A percentile compares a stretch with the other conserved stretches of the same genome.
Evolutionary conservation across 2,888 invertebrate species (phyloP).

Genomic region (Lithophane leautieri): DNA sequence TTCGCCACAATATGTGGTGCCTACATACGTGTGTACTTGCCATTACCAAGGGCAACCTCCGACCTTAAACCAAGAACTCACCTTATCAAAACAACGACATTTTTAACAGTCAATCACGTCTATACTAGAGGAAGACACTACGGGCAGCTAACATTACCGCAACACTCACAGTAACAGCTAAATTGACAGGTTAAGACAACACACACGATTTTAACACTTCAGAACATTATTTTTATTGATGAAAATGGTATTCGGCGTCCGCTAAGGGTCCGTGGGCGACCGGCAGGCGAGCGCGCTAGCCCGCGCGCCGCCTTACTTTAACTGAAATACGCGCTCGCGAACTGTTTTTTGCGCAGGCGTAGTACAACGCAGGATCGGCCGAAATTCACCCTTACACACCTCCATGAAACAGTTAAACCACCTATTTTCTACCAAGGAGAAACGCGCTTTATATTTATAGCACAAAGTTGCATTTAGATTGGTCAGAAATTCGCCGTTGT

Average conservation of each 20-base stretch:
- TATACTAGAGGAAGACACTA: slow-evolving; percentile 86
- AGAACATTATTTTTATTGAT: slow-evolving; percentile 84
- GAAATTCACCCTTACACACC: slow-evolving; percentile 80
- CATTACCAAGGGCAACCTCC: slow-evolving; percentile 82
- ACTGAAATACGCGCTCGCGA: slow-evolving; percentile 81
- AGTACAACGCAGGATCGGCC: slow-evolving; percentile 85
- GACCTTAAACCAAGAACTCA: slow-evolving; percentile 84
- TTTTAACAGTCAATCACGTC: slow-evolving; percentile 69
- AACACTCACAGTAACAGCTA: slow-evolving; percentile 71
- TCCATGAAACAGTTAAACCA: slow-evolving; percentile 69
- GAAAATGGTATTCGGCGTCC: slow-evolving; percentile 81
- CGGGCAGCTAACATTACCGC: slow-evolving; percentile 73
- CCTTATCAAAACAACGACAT: slow-evolving; percentile 85
- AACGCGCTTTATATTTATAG: slow-evolving; percentile 49
- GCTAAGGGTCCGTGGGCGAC: slow-evolving; percentile 79
- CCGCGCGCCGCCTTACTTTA: slow-evolving; percentile 89
- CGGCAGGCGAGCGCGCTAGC: slow-evolving; percentile 90
- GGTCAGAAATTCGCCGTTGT: slow-evolving; percentile 26
- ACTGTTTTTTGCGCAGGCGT: slow-evolving; percentile 85
- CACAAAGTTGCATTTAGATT: slow-evolving; percentile 42
- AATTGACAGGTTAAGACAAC: slow-evolving; percentile 83
- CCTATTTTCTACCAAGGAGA: slow-evolving; percentile 44
- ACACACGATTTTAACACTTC: slow-evolving; percentile 74
- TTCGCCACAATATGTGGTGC: slow-evolving; percentile 70
- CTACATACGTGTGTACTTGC: slow-evolving; percentile 71